A percentile compares a stretch with the other conserved stretches of the same genome.
These are phyloP conservation scores for Drosophila pachea DNA, from an alignment of 1,140 invertebrate genomes.

Conservation along the genomic window DNA sequence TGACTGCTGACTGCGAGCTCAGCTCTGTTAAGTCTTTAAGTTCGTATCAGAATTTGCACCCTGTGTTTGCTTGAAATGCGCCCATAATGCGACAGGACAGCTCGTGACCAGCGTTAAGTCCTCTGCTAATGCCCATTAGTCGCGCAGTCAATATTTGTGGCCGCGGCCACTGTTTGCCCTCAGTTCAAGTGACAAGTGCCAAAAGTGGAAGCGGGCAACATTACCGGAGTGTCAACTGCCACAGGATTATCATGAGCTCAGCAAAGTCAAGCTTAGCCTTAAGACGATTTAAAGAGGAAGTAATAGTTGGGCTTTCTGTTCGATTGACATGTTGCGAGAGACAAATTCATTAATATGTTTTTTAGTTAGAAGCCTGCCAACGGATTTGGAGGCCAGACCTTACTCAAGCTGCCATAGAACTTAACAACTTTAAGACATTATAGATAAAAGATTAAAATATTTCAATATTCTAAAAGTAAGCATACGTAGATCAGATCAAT, in stretches of 20 bases:
- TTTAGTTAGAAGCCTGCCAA: too few species aligned
- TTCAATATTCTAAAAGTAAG: too few species aligned
- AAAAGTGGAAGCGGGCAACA: slow-evolving; percentile 8
- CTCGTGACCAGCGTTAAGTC: slow-evolving; percentile 11
- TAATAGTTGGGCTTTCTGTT: too few species aligned
- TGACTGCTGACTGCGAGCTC: neutral
- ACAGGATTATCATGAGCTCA: slow-evolving; percentile 3
- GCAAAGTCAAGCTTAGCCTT: neutral
- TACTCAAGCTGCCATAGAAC: too few species aligned
- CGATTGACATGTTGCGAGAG: too few species aligned
- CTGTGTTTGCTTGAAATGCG: slow-evolving; percentile 56
- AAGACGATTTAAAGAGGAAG: too few species aligned
- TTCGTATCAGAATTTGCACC: slow-evolving; percentile 34
- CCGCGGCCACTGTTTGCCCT: slow-evolving; percentile 14
- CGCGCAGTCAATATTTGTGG: slow-evolving; percentile 27
- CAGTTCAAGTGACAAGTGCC: slow-evolving; percentile 24
- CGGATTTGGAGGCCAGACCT: too few species aligned
- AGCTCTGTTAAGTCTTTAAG: slow-evolving; percentile 48
- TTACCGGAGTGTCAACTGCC: slow-evolving; percentile 6
- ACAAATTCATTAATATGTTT: too few species aligned
- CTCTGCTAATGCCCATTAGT: slow-evolving; percentile 32
- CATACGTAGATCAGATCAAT: too few species aligned
- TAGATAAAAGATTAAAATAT: too few species aligned
- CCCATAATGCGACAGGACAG: slow-evolving; percentile 28
- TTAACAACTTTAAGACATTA: too few species aligned